These are phyloP conservation scores for Hypanus sabinus DNA, from an alignment of 2,113 vertebrate genomes.

Conservation along the genomic window DNA sequence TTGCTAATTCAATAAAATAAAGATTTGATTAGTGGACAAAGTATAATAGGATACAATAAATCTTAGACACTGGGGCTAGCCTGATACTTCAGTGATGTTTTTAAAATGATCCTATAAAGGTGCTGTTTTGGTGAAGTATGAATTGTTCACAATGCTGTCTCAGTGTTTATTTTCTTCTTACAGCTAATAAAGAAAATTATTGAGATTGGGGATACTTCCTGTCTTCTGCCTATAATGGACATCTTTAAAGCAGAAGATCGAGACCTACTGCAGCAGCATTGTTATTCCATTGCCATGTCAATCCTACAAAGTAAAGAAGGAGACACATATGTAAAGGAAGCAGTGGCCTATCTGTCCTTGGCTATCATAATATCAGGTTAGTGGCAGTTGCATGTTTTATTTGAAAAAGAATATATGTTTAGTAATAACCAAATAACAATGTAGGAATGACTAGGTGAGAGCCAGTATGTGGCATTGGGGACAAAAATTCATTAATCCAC, in stretches of 20 bases:
- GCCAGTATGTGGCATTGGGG: background rate
- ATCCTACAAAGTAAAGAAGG: conserved; percentile 57
- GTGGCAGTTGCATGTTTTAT: background rate
- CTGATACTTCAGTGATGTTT: background rate
- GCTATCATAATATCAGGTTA: conserved; percentile 81
- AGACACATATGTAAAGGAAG: conserved; percentile 62
- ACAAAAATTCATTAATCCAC: background rate
- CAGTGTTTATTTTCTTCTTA: background rate
- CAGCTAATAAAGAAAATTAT: conserved; percentile 82
- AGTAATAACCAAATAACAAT: background rate
- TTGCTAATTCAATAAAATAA: background rate
- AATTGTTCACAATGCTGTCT: background rate
- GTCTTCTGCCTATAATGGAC: conserved; percentile 69
- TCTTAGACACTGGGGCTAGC: background rate
- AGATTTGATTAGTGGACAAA: background rate
- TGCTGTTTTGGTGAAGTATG: background rate
- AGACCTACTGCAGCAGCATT: conserved; percentile 64
- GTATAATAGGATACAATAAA: too few species aligned
- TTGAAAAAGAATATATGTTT: background rate
- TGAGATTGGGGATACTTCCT: conserved; percentile 70
- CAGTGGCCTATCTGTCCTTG: conserved; percentile 78
- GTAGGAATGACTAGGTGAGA: background rate
- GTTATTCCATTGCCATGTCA: conserved; percentile 64
- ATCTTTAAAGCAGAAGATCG: conserved; percentile 66
- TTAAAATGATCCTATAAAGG: background rate